A percentile compares a stretch with the other conserved stretches of the same genome.
Evolutionary conservation across 1,140 invertebrate species (phyloP).

Genomic region (Drosophila parabipectinata): DNA sequence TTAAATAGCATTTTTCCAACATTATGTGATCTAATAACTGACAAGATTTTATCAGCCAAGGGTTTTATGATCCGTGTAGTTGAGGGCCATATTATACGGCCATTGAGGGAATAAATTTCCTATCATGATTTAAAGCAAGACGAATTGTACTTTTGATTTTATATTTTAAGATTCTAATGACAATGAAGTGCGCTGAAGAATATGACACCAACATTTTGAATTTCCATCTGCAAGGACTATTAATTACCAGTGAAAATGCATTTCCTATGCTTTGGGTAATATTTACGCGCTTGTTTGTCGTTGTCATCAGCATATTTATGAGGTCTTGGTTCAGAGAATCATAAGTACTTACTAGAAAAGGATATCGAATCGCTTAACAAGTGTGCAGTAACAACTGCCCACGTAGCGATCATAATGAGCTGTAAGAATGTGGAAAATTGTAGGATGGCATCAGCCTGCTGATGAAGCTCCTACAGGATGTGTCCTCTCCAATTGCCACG

Average conservation of each 20-base stretch:
- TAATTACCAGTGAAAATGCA: constrained; percentile 55
- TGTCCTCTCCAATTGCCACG: constrained; percentile 57
- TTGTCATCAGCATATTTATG: constrained; percentile 51
- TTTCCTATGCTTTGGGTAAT: constrained; percentile 64
- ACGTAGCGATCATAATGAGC: constrained; percentile 64
- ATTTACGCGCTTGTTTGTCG: constrained; percentile 56
- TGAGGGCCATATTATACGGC: neutral
- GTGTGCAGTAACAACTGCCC: constrained; percentile 67
- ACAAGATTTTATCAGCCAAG: constrained; percentile 27
- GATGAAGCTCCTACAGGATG: constrained; percentile 55
- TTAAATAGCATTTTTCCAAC: constrained; percentile 18
- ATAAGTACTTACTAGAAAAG: constrained; percentile 14
- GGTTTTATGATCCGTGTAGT: neutral
- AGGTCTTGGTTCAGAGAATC: constrained; percentile 18
- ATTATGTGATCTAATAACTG: constrained; percentile 20
- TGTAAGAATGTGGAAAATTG: constrained; percentile 12
- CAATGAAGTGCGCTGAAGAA: neutral
- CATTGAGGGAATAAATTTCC: neutral
- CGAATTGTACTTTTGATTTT: neutral
- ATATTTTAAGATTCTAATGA: neutral
- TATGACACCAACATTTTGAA: constrained; percentile 29
- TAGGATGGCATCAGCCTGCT: neutral
- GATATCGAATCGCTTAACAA: constrained; percentile 38
- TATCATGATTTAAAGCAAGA: neutral
- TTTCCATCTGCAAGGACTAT: constrained; percentile 15